Percentiles rank a stretch among this genome's conserved stretches.
Conservation (phyloP, 2,113 vertebrate species). For the Takifugu flavidus region DNA sequence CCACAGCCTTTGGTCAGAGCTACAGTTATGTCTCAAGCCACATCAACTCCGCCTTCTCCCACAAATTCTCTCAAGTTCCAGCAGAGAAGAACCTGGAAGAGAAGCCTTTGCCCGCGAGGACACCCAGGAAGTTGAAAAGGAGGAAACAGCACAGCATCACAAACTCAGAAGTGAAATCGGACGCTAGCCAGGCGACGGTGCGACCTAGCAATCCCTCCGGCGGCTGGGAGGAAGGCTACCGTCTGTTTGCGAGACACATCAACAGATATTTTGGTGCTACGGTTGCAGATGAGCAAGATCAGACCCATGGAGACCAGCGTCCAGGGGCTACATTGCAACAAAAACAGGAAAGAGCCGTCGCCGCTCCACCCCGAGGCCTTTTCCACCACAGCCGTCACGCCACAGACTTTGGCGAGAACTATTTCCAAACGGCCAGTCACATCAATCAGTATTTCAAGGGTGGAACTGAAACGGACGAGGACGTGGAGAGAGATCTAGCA, state of each 20-base stretch:
- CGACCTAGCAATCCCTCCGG: constrained; percentile 7
- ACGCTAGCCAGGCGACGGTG: constrained; percentile 1
- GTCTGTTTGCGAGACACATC: constrained; percentile 63
- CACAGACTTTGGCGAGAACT: constrained; percentile 64
- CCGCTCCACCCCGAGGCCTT: constrained; percentile 38
- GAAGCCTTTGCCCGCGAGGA: background rate
- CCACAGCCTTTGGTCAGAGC: constrained; percentile 68
- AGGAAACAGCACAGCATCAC: constrained; percentile 21
- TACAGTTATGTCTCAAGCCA: constrained; percentile 70
- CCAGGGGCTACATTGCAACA: constrained; percentile 1
- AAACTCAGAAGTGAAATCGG: background rate
- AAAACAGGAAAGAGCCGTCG: constrained; percentile 8
- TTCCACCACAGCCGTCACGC: constrained; percentile 63
- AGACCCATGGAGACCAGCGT: constrained; percentile 5
- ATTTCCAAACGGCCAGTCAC: constrained; percentile 58
- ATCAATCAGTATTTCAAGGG: constrained; percentile 71
- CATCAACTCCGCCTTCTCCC: constrained; percentile 67
- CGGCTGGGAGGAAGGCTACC: constrained; percentile 62
- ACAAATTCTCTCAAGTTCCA: constrained; percentile 9
- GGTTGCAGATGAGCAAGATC: constrained; percentile 36
- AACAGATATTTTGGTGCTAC: constrained; percentile 73
- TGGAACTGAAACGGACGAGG: constrained; percentile 26
- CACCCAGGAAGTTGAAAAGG: constrained; percentile 20
- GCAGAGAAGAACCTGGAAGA: constrained; percentile 5
- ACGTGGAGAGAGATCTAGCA: constrained; percentile 4